phyloP scores from a whole-genome alignment of 2,113 vertebrate genomes.

The Elachura formosa region DNA sequence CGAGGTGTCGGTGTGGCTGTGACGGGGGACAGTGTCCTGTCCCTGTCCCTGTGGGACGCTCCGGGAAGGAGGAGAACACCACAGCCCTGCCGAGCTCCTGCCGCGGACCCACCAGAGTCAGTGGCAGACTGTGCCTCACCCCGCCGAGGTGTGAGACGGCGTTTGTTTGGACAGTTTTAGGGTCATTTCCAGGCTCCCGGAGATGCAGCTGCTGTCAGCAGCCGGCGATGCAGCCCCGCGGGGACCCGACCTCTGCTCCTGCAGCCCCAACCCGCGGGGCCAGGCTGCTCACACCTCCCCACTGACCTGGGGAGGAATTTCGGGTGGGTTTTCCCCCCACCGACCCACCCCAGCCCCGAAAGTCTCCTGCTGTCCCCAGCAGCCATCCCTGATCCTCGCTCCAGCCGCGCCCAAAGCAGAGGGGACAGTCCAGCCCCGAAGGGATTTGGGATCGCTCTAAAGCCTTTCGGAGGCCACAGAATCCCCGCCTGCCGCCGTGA shows the following conservation, averaged over 20 bases:
- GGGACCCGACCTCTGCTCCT: neutral
- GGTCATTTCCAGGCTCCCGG: neutral
- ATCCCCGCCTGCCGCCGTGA: fast-evolving
- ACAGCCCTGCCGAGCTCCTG: neutral
- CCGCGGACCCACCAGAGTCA: neutral
- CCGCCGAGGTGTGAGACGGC: neutral
- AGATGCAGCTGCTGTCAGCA: conserved; percentile 1
- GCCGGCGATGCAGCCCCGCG: fast-evolving
- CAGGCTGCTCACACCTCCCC: neutral
- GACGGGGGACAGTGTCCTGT: fast-evolving
- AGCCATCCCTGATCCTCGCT: fast-evolving
- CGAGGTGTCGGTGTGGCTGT: neutral
- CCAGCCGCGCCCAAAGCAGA: neutral
- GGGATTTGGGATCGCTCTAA: neutral
- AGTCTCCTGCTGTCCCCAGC: neutral
- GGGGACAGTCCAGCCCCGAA: neutral
- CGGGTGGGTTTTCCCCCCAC: neutral
- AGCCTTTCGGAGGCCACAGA: neutral
- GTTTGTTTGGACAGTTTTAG: conserved; percentile 30
- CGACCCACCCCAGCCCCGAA: fast-evolving
- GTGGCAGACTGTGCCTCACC: neutral
- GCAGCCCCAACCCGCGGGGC: neutral
- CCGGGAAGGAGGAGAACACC: neutral
- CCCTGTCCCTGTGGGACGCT: neutral
- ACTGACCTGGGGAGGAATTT: neutral